phyloP scores from a whole-genome alignment of 2,113 vertebrate genomes.

The Nerophis lumbriciformis region DNA sequence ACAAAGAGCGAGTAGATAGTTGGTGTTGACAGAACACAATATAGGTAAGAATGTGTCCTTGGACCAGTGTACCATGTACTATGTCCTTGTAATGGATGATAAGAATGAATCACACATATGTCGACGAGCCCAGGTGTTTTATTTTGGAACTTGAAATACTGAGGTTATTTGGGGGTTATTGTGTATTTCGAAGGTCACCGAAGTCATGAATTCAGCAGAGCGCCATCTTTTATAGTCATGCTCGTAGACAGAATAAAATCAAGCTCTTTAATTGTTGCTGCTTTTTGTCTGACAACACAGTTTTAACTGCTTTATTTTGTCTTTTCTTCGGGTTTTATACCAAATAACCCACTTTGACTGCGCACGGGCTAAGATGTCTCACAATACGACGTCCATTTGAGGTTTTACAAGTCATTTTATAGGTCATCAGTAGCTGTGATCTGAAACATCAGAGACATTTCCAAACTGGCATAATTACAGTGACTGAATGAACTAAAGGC shows the following conservation, averaged over 20 bases:
- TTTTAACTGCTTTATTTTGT: constrained; percentile 25
- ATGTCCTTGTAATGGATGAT: neutral
- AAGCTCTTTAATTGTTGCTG: constrained; percentile 24
- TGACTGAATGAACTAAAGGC: no score
- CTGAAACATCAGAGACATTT: no score
- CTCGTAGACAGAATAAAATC: constrained; percentile 30
- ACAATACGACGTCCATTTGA: no score
- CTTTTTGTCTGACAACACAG: constrained; percentile 17
- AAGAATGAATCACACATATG: constrained; percentile 19
- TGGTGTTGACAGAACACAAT: neutral
- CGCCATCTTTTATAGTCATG: constrained; percentile 24
- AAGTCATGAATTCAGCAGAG: constrained; percentile 29
- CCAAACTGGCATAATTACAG: no score
- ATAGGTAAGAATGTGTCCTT: constrained; percentile 21
- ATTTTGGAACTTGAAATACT: constrained; percentile 30
- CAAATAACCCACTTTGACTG: no score
- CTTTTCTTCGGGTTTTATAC: neutral
- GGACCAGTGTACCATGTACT: constrained; percentile 5
- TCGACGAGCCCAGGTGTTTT: constrained; percentile 12
- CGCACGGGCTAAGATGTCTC: no score
- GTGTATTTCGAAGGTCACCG: constrained; percentile 34
- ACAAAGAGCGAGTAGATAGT: constrained; percentile 6
- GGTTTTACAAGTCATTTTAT: no score
- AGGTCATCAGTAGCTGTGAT: no score
- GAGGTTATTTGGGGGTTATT: constrained; percentile 37